phyloP scores from a whole-genome alignment of 2,113 vertebrate genomes.

The Egretta garzetta region DNA sequence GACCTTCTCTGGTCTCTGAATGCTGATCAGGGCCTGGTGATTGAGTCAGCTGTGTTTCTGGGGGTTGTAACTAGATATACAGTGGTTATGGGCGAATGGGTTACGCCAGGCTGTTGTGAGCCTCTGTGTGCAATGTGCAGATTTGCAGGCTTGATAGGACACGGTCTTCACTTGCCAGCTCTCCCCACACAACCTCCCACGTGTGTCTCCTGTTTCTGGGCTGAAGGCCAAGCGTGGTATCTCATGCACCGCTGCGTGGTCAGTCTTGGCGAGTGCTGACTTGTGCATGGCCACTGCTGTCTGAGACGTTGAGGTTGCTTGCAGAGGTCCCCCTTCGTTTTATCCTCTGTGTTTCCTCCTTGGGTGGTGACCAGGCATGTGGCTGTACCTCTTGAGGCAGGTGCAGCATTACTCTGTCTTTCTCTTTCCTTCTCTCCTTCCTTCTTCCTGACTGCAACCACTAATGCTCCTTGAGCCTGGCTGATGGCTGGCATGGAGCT shows the following conservation, averaged over 20 bases:
- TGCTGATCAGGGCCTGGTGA: background rate
- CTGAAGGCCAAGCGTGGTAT: background rate
- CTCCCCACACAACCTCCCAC: background rate
- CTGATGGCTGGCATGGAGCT: background rate
- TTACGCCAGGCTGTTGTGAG: background rate
- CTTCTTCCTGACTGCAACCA: background rate
- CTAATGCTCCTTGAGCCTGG: background rate
- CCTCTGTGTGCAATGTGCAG: background rate
- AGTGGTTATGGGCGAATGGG: background rate
- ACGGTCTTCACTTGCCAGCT: background rate
- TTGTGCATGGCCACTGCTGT: background rate
- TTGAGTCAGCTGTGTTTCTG: background rate
- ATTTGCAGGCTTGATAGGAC: background rate
- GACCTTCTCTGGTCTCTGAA: conserved; percentile 42
- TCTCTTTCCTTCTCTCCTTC: background rate
- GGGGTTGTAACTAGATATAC: background rate
- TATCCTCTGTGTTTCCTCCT: background rate
- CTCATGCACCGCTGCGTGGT: background rate
- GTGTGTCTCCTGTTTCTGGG: background rate
- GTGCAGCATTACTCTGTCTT: background rate
- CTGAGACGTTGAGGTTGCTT: background rate
- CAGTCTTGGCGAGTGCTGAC: background rate
- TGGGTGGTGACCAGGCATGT: background rate
- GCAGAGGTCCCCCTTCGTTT: background rate
- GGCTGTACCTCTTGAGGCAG: background rate